Evolutionary conservation across 2,113 vertebrate genomes (phyloP).

Genomic region (Helogale parvula): DNA sequence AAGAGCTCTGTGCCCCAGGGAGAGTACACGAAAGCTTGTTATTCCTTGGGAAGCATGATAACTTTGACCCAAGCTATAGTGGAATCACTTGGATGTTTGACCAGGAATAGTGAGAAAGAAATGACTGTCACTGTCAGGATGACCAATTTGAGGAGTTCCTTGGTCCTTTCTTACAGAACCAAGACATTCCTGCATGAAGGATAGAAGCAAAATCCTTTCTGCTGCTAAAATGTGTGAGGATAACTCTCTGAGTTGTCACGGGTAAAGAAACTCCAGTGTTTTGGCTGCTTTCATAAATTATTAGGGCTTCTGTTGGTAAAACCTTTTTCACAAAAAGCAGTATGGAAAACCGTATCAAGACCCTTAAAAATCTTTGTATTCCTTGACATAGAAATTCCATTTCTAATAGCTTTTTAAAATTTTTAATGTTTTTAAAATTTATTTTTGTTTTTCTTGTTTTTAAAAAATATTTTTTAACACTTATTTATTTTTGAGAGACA

Average conservation of each 20-base stretch:
- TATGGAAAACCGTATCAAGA: not conserved
- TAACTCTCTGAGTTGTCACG: not conserved
- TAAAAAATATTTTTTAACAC: no score
- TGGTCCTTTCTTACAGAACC: not conserved
- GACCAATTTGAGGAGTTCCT: not conserved
- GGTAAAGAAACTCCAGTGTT: not conserved
- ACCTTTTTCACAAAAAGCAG: not conserved
- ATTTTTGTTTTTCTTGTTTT: no score
- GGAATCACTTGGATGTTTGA: not conserved
- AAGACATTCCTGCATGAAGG: not conserved
- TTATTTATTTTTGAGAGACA: no score
- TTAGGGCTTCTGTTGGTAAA: not conserved
- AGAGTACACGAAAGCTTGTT: not conserved
- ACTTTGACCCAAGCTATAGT: not conserved
- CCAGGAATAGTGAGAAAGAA: not conserved
- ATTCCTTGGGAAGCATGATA: not conserved
- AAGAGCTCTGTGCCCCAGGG: not conserved
- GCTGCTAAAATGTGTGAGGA: not conserved
- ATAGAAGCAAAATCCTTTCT: not conserved
- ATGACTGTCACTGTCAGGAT: not conserved
- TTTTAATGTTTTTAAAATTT: no score
- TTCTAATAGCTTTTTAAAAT: not conserved
- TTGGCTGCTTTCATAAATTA: constrained; percentile 44
- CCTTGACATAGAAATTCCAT: not conserved
- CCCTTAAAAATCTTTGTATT: constrained; percentile 28